Evolutionary conservation across 92 coral and sea anemone species (phyloP), one percentile per base, ranked within the genome.

Genomic region (Phenganax marumi): DNA sequence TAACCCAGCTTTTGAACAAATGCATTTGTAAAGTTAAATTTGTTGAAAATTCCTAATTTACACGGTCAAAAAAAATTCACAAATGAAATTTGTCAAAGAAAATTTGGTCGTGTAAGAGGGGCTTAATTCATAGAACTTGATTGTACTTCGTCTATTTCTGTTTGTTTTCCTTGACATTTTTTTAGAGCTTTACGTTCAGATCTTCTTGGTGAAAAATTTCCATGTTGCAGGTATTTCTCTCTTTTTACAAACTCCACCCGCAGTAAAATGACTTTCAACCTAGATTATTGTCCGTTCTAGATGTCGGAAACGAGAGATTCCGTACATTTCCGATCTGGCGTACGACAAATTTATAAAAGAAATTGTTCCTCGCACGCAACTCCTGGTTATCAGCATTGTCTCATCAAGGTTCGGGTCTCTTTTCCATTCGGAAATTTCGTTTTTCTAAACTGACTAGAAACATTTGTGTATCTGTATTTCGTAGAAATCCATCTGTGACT

Each of bases 251-350:
- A 19, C 63, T 56, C 63, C 21, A 56, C 16, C 21, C 17, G 63
- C 16, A 1, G 63, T 13, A 56, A 14, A 46, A 52, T 17, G 7
- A 24, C 43, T 46, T 12, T 39, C 47, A 51, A 23, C 24, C 46
- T 52, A 26, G n/a, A 8, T 82, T 76, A 80, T 73, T 3, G 74
- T 50, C 6, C 8, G 43, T 14, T 9, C 7, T 87, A 92, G 98
- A 69, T 95, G 98, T 80, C 92, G 93, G 56, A 96, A 92, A 71
- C 90, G 98, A 21, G 91, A 89, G 52, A 91, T 95, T 52, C 98
- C 98, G n/a, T 80, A 84, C 23, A 85, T 95, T 12, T 82, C 92
- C n/a, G 98, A 95, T 63, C 77, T 95, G 17, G 98, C 89, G 47
- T 95, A 95, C 68, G 98, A 95, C 81, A 68, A 80, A 11, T 95